Evolutionary conservation across 1,140 invertebrate species (phyloP).

Genomic region (Oscheius sp.): DNA sequence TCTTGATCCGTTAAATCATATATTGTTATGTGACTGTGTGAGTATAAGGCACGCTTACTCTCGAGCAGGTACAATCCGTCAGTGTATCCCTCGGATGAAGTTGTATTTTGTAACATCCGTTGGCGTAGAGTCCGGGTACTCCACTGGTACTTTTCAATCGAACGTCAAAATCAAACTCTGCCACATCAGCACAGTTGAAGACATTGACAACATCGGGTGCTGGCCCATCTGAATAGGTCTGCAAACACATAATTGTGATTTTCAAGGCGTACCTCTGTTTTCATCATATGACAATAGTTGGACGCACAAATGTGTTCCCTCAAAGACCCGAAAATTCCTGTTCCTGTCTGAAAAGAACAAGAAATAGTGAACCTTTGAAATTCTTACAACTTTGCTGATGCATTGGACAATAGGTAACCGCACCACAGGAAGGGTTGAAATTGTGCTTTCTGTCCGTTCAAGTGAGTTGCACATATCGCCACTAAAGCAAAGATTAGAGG

Average conservation of each 20-base stretch:
- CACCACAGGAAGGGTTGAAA: constrained; percentile 4
- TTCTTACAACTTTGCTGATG: constrained; percentile 16
- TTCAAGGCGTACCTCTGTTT: constrained; percentile 9
- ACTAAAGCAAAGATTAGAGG: background rate
- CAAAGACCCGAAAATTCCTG: constrained; percentile 20
- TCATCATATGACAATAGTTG: constrained; percentile 25
- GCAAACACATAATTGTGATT: background rate
- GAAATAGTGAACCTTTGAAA: background rate
- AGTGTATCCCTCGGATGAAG: constrained; percentile 1
- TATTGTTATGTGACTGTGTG: too few species aligned
- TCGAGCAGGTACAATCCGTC: constrained; percentile 24
- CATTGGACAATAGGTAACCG: constrained; percentile 23
- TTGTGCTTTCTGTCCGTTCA: constrained; percentile 11
- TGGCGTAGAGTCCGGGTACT: constrained; percentile 19
- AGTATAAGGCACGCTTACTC: too few species aligned
- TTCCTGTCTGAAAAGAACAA: constrained; percentile 2
- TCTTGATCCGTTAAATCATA: too few species aligned
- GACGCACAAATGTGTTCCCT: constrained; percentile 25
- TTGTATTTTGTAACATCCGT: constrained; percentile 26
- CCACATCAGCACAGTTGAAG: constrained; percentile 24
- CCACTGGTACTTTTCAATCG: constrained; percentile 23
- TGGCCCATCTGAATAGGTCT: constrained; percentile 1
- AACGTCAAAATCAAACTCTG: constrained; percentile 31
- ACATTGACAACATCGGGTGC: constrained; percentile 24
- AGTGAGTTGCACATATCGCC: constrained; percentile 8